Conservation (phyloP, 64 coral and sea anemone genomes). For the Montipora capricornis region DNA sequence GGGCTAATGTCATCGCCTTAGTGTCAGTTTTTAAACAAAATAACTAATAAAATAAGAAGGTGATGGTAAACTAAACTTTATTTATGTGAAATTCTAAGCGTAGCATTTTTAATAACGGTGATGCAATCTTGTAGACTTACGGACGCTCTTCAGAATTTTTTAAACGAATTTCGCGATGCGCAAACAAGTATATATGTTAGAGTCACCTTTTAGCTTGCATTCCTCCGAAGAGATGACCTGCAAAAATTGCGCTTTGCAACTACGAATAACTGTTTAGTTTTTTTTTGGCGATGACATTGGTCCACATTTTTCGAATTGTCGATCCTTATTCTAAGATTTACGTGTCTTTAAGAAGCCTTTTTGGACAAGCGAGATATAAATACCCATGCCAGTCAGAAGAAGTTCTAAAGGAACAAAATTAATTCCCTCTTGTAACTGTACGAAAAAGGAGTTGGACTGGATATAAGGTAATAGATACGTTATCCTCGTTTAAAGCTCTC, state of each 20-base stretch:
- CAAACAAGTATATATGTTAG: too few relatives aligned
- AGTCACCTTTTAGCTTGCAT: background rate
- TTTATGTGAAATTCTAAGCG: background rate
- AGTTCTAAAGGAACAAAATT: background rate
- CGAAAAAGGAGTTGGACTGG: background rate
- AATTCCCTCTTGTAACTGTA: background rate
- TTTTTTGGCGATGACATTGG: background rate
- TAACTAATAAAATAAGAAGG: conserved; percentile 27
- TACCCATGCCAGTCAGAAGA: background rate
- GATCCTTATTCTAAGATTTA: background rate
- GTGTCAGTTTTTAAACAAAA: conserved; percentile 20
- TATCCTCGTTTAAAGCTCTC: background rate
- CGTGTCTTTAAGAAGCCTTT: background rate
- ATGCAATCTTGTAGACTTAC: too few relatives aligned
- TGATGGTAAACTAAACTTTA: background rate
- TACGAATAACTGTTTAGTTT: too few relatives aligned
- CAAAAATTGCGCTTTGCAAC: too few relatives aligned
- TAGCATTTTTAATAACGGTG: too few relatives aligned
- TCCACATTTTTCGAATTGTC: background rate
- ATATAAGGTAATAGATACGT: background rate
- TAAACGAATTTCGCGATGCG: background rate
- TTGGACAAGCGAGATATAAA: background rate
- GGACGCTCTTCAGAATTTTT: background rate
- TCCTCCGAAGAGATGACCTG: background rate
- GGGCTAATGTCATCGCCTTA: conserved; percentile 15